Evolutionary conservation across 1,140 invertebrate species (phyloP), one percentile per base, ranked within the genome.

Genomic region (Caerostris extrusa): DNA sequence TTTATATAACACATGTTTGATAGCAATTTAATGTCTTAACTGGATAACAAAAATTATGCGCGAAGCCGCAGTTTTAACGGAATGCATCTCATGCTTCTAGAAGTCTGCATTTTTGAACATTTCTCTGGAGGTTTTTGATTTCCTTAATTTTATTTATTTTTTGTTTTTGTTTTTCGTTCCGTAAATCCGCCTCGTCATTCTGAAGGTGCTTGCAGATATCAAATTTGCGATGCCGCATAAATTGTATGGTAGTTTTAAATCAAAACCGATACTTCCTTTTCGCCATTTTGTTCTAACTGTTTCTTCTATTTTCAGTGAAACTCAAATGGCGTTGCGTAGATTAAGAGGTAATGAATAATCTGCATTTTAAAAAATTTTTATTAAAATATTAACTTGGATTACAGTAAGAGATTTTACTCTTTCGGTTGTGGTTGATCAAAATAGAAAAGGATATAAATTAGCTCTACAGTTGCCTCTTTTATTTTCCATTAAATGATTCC

Each of bases 11-110:
- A 57, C 14, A 14, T 4, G 81, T 83, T 83, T 14, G 81, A 83
- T 83, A 83, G 53, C 14, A 56, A 83, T 83, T 83, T 83, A 83
- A 83, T 83, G 7, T 83, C 55, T 10, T 55, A 82, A 10, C 12
- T 5, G 10, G 14, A 64, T 56, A 61, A 64, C 34, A 34, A 87
- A 87, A 58, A 19, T 10, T 61, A 56, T 34, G 34, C 58, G 60
- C 3, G 10, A 87, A 87, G 19, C 58, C 19, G 2, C 7, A 61
- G 5, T 10, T 50, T 64, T 61, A 64, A 64, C 7, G 8, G 55
- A 64, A 60, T 8, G 34, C 19, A 50, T 64, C 19, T 64, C 3
- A 61, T 34, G 58, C 14, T 87, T 81, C n/a, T 53, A 53, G 85
- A 64, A 64, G 19, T 12, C 10, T 6, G 19, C 85, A 17, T 61